A percentile compares a stretch with the other conserved stretches of the same genome.
Conservation (phyloP, 2,888 invertebrate genomes). For the Dichetophora obliterata region DNA sequence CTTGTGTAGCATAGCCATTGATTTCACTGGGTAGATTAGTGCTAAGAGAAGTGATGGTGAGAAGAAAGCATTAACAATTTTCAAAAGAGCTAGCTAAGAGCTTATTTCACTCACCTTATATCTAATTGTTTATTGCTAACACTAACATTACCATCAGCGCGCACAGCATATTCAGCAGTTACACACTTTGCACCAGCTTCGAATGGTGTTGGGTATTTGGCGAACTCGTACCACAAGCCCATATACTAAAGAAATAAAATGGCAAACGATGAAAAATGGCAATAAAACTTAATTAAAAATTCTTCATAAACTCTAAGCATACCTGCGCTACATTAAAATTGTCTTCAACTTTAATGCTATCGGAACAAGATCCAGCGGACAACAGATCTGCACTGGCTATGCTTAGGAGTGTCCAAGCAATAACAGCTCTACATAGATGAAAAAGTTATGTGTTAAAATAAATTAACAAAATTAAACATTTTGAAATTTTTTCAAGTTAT, state of each 20-base stretch:
- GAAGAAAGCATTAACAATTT: too few relatives aligned
- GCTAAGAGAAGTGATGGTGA: slow-evolving; percentile 35
- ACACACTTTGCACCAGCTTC: slow-evolving; percentile 80
- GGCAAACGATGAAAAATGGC: too few relatives aligned
- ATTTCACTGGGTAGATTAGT: slow-evolving; percentile 32
- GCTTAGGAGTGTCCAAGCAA: not conserved
- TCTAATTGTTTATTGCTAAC: slow-evolving; percentile 67
- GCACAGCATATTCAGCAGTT: slow-evolving; percentile 74
- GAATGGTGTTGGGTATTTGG: slow-evolving; percentile 79
- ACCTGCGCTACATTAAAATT: not conserved
- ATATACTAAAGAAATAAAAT: slow-evolving; percentile 71
- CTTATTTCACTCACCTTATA: slow-evolving; percentile 37
- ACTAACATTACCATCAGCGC: slow-evolving; percentile 69
- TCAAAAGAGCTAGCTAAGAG: too few relatives aligned
- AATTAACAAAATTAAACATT: too few relatives aligned
- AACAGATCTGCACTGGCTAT: not conserved
- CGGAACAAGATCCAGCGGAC: not conserved
- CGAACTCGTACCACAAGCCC: slow-evolving; percentile 82
- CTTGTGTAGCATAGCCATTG: slow-evolving; percentile 44
- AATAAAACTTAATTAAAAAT: too few relatives aligned
- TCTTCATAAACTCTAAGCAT: too few relatives aligned
- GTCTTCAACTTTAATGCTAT: not conserved
- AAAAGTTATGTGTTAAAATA: not conserved
- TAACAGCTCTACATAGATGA: too few relatives aligned
- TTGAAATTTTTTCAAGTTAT: too few relatives aligned